phyloP scores from a whole-genome alignment of 1,140 invertebrate genomes.

The silkworm (Bombyx mori) region ASM3026992v2 NC_085131.1:8600501-8601000 shows the following conservation, averaged over 20 bases:
- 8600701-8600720: too few relatives aligned
- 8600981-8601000: conserved; percentile 83
- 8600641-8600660: too few relatives aligned
- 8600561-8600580: conserved; percentile 84
- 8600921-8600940: conserved; percentile 92
- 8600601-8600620: too few relatives aligned
- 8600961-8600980: conserved; percentile 85
- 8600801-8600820: conserved; percentile 54
- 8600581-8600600: conserved; percentile 56
- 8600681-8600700: too few relatives aligned
- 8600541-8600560: conserved; percentile 83
- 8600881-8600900: conserved; percentile 84
- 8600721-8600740: too few relatives aligned
- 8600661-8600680: too few relatives aligned
- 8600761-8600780: background rate
- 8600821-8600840: conserved; percentile 60
- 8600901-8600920: conserved; percentile 94
- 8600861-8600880: conserved; percentile 75
- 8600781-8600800: conserved; percentile 4
- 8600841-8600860: conserved; percentile 53
- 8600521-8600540: conserved; percentile 84
- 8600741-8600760: background rate
- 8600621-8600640: too few relatives aligned
- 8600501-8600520: conserved; percentile 92
- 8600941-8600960: conserved; percentile 83